Evolutionary conservation across 2,797 vertebrate species (phyloP), one percentile per base, ranked within the genome.

Genomic region (Pipistrellus nathusii): DNA sequence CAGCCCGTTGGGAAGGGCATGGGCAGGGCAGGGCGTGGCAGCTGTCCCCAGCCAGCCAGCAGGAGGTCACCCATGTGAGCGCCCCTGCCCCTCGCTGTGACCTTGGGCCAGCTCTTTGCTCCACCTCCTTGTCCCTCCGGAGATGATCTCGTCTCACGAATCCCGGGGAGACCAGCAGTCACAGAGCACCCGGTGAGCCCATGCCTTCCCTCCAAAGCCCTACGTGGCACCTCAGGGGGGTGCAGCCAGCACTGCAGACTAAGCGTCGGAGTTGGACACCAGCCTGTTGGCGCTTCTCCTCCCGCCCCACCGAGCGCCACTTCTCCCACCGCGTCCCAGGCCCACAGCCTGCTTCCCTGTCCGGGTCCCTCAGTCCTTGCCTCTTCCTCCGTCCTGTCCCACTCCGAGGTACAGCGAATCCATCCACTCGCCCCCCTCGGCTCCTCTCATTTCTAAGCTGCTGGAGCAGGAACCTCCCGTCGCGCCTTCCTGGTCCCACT

Each of bases 271-370:
- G 14, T n/a, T 7, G 46, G 64, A 83, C 23, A 64, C 8, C 11
- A 14, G 35, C 3, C 20, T 9, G 35, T 46, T 9, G 35, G 72
- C 2, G 6, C 48, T 21, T 9, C 6, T n/a, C 13, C 9, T 17
- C 17, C 0, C 6, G 4, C 6, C 48, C 20, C 51, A 2, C 32
- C 13, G n/a, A 55, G 7, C 0, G 14, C 3, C 57, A 30, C 35
- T 41, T 35, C 21, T 13, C 1, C 69, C 44, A 59, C 35, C 44
- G 27, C 72, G 8, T 5, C 78, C 84, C 38, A 5, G 3, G 9
- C 17, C 18, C 25, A 44, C 44, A 83, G 35, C n/a, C 30, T 25
- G 55, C 55, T 57, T 41, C 38, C 32, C 81, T n/a, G 30, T 32
- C 44, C 71, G 41, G 18, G 0, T 48, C 53, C n/a, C 15, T 21